phyloP scores from a whole-genome alignment of 2,797 vertebrate genomes.

The Ciconia nigra region DNA sequence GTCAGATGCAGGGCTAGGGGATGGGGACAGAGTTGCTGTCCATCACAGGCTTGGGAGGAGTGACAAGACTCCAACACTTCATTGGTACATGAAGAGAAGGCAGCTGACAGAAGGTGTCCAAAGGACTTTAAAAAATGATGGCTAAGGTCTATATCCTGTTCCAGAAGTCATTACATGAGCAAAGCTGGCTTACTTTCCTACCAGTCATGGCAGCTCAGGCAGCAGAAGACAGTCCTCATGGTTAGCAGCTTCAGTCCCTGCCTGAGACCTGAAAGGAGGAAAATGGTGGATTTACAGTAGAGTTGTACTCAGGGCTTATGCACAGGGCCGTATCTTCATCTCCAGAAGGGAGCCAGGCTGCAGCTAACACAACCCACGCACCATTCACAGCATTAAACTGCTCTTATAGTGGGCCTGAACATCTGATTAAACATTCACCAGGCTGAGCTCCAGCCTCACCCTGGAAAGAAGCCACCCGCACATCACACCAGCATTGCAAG shows the following conservation, averaged over 20 bases:
- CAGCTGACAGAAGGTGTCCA: not conserved
- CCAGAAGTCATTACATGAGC: not conserved
- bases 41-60: not conserved
- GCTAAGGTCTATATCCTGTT: not conserved
- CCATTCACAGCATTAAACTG: not conserved
- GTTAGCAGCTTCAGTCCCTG: not conserved
- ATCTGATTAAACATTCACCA: not conserved
- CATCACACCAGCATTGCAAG: not conserved
- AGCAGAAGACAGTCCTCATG: not conserved
- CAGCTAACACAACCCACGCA: not conserved
- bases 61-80: no score
- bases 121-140: not conserved
- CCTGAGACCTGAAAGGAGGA: not conserved
- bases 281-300: not conserved
- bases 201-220: not conserved
- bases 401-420: not conserved
- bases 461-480: conserved; percentile 37
- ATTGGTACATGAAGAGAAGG: not conserved
- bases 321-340: not conserved
- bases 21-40: not conserved
- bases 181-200: not conserved
- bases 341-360: not conserved
- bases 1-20: not conserved
- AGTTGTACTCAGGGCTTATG: not conserved
- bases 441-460: conserved; percentile 7